These are phyloP conservation scores for Hydroisotoma schaefferi DNA, from an alignment of 2,888 invertebrate genomes.

Conservation along the genomic window DNA sequence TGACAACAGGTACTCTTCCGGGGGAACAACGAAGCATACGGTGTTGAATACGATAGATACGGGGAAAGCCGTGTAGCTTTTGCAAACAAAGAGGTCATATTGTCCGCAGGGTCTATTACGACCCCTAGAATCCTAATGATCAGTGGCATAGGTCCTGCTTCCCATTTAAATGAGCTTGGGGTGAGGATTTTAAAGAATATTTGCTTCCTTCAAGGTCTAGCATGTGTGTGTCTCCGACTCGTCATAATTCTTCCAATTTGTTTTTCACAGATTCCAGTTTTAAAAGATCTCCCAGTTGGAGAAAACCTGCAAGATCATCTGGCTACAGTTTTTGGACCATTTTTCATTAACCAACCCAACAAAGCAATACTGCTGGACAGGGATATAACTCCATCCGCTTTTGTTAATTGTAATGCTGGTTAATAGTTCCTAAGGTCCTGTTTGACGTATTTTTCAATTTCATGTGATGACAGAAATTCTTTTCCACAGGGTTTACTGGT, in stretches of 20 bases:
- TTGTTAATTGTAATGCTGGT: slow-evolving; percentile 18
- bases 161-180: slow-evolving; percentile 23
- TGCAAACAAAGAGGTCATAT: slow-evolving; percentile 35
- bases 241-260: not conserved
- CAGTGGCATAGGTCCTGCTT: slow-evolving; percentile 22
- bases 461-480: not conserved
- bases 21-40: slow-evolving; percentile 26
- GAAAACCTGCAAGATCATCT: slow-evolving; percentile 41
- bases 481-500: slow-evolving; percentile 12
- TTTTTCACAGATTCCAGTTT: slow-evolving; percentile 31
- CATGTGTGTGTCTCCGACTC: not conserved
- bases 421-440: not conserved
- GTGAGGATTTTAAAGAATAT: slow-evolving; percentile 9
- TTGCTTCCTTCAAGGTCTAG: not conserved
- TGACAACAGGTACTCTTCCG: slow-evolving; percentile 22
- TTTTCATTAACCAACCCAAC: slow-evolving; percentile 22
- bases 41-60: slow-evolving; percentile 40
- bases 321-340: slow-evolving; percentile 27
- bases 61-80: slow-evolving; percentile 20
- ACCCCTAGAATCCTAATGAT: slow-evolving; percentile 26
- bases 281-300: slow-evolving; percentile 32
- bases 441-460: not conserved
- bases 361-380: slow-evolving; percentile 20
- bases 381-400: slow-evolving; percentile 27
- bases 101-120: slow-evolving; percentile 27